Percentiles rank a stretch among this genome's conserved stretches.
Evolutionary conservation across 2,797 vertebrate species (phyloP).

Genomic region (Microctenopoma lineatum): DNA sequence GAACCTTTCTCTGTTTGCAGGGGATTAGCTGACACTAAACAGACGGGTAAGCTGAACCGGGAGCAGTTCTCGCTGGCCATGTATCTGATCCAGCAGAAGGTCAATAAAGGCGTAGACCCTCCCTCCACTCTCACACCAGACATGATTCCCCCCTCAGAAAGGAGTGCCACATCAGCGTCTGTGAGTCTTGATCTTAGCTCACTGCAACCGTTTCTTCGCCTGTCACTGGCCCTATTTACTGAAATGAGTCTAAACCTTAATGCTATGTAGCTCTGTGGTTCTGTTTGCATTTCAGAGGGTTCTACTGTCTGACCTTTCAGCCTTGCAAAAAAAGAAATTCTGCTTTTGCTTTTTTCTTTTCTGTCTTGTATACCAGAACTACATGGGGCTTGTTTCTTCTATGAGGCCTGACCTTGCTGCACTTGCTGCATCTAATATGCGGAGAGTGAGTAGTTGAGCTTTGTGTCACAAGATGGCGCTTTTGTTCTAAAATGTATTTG

Average conservation of each 20-base stretch:
- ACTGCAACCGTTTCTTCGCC: neutral
- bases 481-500: constrained; percentile 28
- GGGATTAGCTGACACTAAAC: constrained; percentile 94
- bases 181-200: constrained; percentile 73
- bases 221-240: neutral
- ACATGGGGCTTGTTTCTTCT: constrained; percentile 80
- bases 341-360: constrained; percentile 42
- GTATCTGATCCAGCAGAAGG: constrained; percentile 95
- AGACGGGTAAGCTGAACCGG: constrained; percentile 90
- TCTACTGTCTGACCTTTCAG: constrained; percentile 30
- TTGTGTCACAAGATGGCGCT: constrained; percentile 62
- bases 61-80: constrained; percentile 98
- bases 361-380: constrained; percentile 74
- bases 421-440: constrained; percentile 71
- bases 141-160: constrained; percentile 96
- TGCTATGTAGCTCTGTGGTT: constrained; percentile 3
- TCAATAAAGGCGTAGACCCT: constrained; percentile 92
- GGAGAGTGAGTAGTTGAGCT: constrained; percentile 83
- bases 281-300: constrained; percentile 19
- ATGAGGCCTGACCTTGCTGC: constrained; percentile 82
- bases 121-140: constrained; percentile 90
- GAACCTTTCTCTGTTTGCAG: constrained; percentile 69
- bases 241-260: neutral
- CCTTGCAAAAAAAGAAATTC: constrained; percentile 12
- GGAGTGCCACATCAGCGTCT: constrained; percentile 79